Evolutionary conservation across 2,888 invertebrate genomes (phyloP).

Genomic region (Autographa pulchrina): DNA sequence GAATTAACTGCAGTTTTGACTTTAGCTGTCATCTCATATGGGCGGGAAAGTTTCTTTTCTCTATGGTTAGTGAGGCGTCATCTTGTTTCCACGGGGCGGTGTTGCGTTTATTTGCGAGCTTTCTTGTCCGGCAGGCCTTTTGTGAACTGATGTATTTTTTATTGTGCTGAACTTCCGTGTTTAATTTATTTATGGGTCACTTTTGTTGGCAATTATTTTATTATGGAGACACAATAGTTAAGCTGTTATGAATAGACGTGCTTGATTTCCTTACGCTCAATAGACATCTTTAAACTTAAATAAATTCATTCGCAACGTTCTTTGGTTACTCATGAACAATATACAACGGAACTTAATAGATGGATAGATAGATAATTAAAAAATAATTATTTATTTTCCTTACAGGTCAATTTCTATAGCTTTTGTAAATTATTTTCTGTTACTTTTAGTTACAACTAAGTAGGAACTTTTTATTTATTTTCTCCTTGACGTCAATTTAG

Average conservation of each 20-base stretch:
- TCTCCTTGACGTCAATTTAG: no score
- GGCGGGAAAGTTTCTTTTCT: constrained; percentile 75
- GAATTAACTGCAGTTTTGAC: constrained; percentile 83
- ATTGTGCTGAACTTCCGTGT: constrained; percentile 53
- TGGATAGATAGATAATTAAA: no score
- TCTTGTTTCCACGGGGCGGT: constrained; percentile 72
- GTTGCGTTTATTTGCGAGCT: constrained; percentile 68
- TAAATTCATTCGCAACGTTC: background rate
- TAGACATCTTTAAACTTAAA: background rate
- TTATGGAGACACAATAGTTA: background rate
- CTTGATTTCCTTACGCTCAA: background rate
- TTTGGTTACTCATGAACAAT: no score
- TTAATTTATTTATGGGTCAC: constrained; percentile 45
- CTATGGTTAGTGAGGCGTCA: constrained; percentile 67
- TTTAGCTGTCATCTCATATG: constrained; percentile 80
- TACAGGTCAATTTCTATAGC: no score
- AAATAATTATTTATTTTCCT: no score
- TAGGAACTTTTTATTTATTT: no score
- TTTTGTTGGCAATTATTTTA: constrained; percentile 39
- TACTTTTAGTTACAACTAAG: no score
- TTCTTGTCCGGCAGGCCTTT: constrained; percentile 58
- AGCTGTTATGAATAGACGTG: background rate
- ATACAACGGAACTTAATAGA: no score
- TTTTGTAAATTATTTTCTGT: no score
- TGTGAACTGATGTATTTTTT: constrained; percentile 62